Evolutionary conservation across 2,888 invertebrate genomes (phyloP), one percentile per base, ranked within the genome.

Genomic region (Resseliella maxima): DNA sequence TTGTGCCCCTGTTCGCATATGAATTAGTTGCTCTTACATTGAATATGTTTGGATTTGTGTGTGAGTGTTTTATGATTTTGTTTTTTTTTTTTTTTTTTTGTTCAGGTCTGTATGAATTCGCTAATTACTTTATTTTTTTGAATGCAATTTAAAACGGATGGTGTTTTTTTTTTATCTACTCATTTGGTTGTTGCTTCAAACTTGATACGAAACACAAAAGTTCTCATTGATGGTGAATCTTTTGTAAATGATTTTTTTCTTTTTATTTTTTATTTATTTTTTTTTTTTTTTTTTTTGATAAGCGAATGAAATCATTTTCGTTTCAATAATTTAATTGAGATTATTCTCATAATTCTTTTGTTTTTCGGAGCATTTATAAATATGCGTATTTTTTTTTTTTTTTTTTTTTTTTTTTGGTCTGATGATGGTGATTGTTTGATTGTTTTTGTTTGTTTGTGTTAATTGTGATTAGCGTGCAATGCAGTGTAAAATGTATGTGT

Each of bases 391-490:
- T n/a, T 59, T 24, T 24, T 59, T 24, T 59, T 59, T 3, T 59
- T 59, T 12, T 50, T 50, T n/a, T 41, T 45, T 6, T 64, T 41
- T 41, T 59, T 24, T 59, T n/a, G 5, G 94, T 94, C 87, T 94
- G 90, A 0, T 94, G n/a, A n/a, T n/a, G n/a, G n/a, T 94, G 35
- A 94, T 94, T 72, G 72, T 31, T 72, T 72, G 0, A 95, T 95
- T 90, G 94, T 94, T 41, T n/a, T n/a, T 94, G 92, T 0, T 92
- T 92, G 88, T 93, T 93, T 85, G 93, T 92, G 88, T n/a, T n/a
- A n/a, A n/a, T n/a, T 93, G 18, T 93, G 93, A 88, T 91, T 93
- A 64, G 91, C 92, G 86, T 89, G 94, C 0, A 96, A 95, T n/a
- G 95, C 59, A 24, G 27, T 72, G 35, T 31, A 15, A 72, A 59